These are phyloP conservation scores for Enteromius treurensis DNA, from an alignment of 2,797 vertebrate genomes.

Conservation along the genomic window DNA sequence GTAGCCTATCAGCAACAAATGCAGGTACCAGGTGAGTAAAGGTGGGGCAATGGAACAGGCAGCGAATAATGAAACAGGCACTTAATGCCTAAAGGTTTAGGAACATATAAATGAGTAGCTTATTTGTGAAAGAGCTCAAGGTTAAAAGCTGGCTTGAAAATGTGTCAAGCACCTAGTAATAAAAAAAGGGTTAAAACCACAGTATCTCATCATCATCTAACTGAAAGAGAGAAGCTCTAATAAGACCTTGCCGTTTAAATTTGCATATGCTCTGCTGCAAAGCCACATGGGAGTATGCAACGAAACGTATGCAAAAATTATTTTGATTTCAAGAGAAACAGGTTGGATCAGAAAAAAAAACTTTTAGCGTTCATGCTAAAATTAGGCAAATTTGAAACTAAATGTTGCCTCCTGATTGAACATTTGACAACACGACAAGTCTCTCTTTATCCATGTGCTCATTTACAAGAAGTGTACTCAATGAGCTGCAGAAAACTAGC, in stretches of 20 bases:
- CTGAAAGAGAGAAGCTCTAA: conserved; percentile 4
- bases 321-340: background rate
- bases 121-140: background rate
- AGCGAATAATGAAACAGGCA: background rate
- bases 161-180: background rate
- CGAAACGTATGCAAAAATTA: background rate
- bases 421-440: conserved; percentile 1
- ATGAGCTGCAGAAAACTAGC: background rate
- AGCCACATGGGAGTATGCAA: background rate
- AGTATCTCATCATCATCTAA: background rate
- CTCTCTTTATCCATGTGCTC: background rate
- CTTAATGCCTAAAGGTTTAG: background rate
- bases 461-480: background rate
- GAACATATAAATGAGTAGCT: background rate
- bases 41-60: background rate
- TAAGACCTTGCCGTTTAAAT: background rate
- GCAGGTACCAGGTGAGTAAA: conserved; percentile 19
- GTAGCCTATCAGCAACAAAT: conserved; percentile 48
- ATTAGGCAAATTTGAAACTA: conserved; percentile 59
- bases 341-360: background rate
- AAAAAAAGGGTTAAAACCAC: background rate
- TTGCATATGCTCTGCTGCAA: background rate
- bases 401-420: conserved; percentile 60
- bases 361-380: background rate
- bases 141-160: background rate